Conservation (phyloP, 2,888 invertebrate genomes). For the Digitonthophagus gazella region DNA sequence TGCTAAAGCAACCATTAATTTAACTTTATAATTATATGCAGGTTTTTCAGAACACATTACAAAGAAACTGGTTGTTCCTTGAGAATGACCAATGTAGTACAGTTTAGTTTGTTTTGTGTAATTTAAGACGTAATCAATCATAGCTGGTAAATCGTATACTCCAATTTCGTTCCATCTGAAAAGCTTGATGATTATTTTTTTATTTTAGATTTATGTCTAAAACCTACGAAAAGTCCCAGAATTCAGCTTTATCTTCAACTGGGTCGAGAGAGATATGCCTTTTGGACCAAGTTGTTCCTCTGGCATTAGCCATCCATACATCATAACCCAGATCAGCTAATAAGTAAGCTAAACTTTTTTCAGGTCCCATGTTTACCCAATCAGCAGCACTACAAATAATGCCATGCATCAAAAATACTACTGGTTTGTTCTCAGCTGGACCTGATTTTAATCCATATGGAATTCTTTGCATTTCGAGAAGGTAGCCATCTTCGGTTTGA, state of each 20-base stretch:
- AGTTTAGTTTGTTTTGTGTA: slow-evolving; percentile 59
- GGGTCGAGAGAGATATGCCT: slow-evolving; percentile 50
- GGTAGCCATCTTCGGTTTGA: slow-evolving; percentile 57
- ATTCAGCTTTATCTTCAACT: slow-evolving; percentile 39
- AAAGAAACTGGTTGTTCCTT: slow-evolving; percentile 68
- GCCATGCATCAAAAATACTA: slow-evolving; percentile 57
- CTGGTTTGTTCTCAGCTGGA: slow-evolving; percentile 36
- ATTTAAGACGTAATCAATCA: slow-evolving; percentile 67
- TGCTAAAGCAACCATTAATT: slow-evolving; percentile 63
- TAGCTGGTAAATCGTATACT: slow-evolving; percentile 72
- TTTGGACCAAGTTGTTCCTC: slow-evolving; percentile 60
- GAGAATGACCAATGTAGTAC: slow-evolving; percentile 78
- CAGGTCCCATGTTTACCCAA: slow-evolving; percentile 60
- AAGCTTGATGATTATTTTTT: background rate
- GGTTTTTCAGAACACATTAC: slow-evolving; percentile 63
- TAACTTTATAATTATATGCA: slow-evolving; percentile 64
- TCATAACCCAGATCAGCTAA: slow-evolving; percentile 51
- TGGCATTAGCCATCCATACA: slow-evolving; percentile 60
- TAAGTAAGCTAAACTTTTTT: slow-evolving; percentile 52
- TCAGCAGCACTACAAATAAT: slow-evolving; percentile 55
- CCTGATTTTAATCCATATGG: slow-evolving; percentile 47
- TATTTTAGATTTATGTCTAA: background rate
- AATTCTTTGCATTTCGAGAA: slow-evolving; percentile 57
- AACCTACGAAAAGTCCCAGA: slow-evolving; percentile 49
- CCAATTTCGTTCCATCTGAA: slow-evolving; percentile 75